Evolutionary conservation across 2,888 invertebrate species (phyloP).

Genomic region (Liopterus haemorrhoidalis): DNA sequence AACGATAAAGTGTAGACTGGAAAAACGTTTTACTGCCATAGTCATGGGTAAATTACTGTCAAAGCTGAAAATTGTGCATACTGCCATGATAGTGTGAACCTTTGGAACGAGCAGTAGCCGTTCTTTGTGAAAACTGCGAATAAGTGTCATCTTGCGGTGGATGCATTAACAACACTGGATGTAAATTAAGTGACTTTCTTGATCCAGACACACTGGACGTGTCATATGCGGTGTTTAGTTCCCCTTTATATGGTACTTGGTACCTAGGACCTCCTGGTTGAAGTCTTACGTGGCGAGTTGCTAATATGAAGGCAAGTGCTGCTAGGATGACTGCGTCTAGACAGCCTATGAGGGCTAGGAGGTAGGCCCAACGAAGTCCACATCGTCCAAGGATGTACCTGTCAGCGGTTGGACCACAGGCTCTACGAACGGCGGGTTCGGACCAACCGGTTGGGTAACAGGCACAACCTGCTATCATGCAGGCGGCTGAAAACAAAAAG

Average conservation of each 20-base stretch:
- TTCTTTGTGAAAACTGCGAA: conserved; percentile 72
- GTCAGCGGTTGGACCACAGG: conserved; percentile 79
- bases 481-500: conserved; percentile 60
- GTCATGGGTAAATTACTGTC: no score
- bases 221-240: conserved; percentile 84
- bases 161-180: conserved; percentile 76
- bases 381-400: conserved; percentile 76
- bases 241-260: conserved; percentile 52
- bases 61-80: conserved; percentile 66
- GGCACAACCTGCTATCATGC: conserved; percentile 81
- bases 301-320: conserved; percentile 87
- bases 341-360: conserved; percentile 84
- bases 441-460: conserved; percentile 91
- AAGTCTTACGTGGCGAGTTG: conserved; percentile 78
- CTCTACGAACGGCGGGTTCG: conserved; percentile 70
- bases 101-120: conserved; percentile 53
- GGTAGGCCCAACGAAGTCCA: conserved; percentile 87
- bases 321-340: conserved; percentile 80
- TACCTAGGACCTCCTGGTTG: conserved; percentile 77
- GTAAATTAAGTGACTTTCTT: conserved; percentile 77
- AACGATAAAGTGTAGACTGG: no score
- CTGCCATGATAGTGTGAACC: conserved; percentile 53
- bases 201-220: conserved; percentile 76
- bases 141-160: conserved; percentile 64
- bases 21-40: no score